Evolutionary conservation across 2,797 vertebrate genomes (phyloP), one percentile per base, ranked within the genome.

Genomic region (Threskiornis aethiopicus): DNA sequence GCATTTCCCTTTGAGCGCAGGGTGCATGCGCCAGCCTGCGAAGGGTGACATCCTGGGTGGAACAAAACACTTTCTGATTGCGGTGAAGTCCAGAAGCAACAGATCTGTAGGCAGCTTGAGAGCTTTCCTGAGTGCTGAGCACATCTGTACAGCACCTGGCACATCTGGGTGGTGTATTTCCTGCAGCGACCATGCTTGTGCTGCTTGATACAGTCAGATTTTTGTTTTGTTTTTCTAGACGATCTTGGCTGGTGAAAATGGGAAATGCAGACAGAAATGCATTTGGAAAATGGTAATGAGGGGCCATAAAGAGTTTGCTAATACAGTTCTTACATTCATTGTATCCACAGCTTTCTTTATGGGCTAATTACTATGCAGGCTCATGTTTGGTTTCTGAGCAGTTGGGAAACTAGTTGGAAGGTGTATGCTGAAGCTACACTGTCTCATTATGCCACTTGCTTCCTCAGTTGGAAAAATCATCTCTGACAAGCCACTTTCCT

Each of bases 401-500:
- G 94, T 47, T 96, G 91, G 91, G 90, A 96, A 96, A 93, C 84
- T 96, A 79, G 87, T 93, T 97, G 82, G 87, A 96, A 97, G 96
- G 95, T 95, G 91, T 87, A 86, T 67, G 95, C 96, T 97, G 95
- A 89, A 94, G 96, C 97, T 98, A 97, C 96, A 97, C 98, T 96
- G 94, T 91, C 97, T 98, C 97, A 97, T 98, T 98, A 98, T 97
- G 67, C 95, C 96, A 55, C 92, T 92, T 66, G 97, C 97, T 98
- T 98, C 96, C 97, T 98, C 97, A 93, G 85, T 96, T 91, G 96
- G 97, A 97, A 98, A 98, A 98, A 99, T 98, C 98, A 98, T 97
- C 98, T 97, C 97, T 98, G 98, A 99, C 98, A 99, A 98, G 97
- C 97, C 98, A 98, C 98, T 98, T 98, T 98, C 97, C 96, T 90